Evolutionary conservation across 30 jellyfish, hydroid and myxozoan genomes (phyloP), one percentile per base, ranked within the genome.

Genomic region (Rhopilema esculentum): DNA sequence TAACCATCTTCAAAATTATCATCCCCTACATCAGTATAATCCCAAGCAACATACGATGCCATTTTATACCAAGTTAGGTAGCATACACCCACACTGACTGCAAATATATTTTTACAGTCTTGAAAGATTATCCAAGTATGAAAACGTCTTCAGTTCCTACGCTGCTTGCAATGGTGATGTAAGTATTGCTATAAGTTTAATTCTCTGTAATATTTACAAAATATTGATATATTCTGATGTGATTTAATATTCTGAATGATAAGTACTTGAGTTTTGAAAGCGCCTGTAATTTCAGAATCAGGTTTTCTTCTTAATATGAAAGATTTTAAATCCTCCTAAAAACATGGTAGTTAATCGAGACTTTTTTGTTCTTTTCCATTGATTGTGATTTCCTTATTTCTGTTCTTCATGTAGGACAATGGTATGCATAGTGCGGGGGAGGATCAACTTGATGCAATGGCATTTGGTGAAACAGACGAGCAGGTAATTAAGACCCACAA

Each of bases 101-200:
- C 57, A 6, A 40, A 40, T 40, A 40, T 40, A 40, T 40, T 40
- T 40, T 33, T 65, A 7, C 62, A 84, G 93, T 67, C 68, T 84
- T 69, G 86, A 84, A 25, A 64, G 85, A 15, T 73, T 84, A 17
- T 84, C 93, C 16, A 84, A 84, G 50, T 84, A 84, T 53, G 93
- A 84, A 61, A 52, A 70, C 31, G 75, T 84, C 62, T 84, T 84
- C 74, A 84, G 48, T 18, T 64, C 93, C 8, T 72, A 30, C 57
- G 80, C 93, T 26, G 40, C 69, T 40, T 71, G 83, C 0, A 71
- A 74, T 49, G 82, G 83, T 18, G 82, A 73, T 79, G 93, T 84
- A 84, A 49, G 81, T 84, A 19, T 12, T 0, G 27, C n/a, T n/a
- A 16, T 8, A 12, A 66, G 17, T 24, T 66, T 12, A 12, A 16